phyloP scores from a whole-genome alignment of 2,113 vertebrate species.

The Pteropus alecto region DNA sequence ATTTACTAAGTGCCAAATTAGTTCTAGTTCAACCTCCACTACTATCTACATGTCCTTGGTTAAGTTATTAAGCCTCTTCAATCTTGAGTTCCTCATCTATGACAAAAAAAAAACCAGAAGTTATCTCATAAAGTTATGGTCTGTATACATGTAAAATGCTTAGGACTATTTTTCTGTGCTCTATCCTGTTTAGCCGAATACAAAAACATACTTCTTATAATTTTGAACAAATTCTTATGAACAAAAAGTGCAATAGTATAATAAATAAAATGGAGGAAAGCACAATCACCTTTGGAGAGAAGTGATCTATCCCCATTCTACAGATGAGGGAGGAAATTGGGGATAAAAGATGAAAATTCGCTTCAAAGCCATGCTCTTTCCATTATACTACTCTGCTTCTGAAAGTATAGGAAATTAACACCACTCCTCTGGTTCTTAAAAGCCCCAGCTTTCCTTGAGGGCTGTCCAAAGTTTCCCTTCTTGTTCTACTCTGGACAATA shows the following conservation, averaged over 20 bases:
- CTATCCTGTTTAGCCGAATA: background rate
- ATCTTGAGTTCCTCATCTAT: background rate
- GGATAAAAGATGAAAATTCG: background rate
- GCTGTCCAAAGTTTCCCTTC: background rate
- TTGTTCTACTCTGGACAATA: background rate
- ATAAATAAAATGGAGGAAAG: background rate
- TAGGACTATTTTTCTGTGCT: background rate
- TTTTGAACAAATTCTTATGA: constrained; percentile 28
- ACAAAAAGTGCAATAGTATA: constrained; percentile 3
- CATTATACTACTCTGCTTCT: background rate
- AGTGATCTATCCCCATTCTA: background rate
- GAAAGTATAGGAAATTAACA: background rate
- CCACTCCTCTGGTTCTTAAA: background rate
- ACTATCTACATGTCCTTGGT: background rate
- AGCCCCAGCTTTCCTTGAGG: background rate
- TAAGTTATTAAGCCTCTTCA: background rate
- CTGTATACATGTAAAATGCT: background rate
- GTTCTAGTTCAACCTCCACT: background rate
- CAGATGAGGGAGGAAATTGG: background rate
- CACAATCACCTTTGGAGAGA: constrained; percentile 20
- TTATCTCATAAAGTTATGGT: background rate
- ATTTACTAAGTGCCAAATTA: background rate
- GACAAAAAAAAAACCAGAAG: background rate
- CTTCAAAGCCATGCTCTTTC: background rate
- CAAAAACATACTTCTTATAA: background rate